Conservation (phyloP, 2,113 vertebrate genomes). For the Amia ocellicauda region DNA sequence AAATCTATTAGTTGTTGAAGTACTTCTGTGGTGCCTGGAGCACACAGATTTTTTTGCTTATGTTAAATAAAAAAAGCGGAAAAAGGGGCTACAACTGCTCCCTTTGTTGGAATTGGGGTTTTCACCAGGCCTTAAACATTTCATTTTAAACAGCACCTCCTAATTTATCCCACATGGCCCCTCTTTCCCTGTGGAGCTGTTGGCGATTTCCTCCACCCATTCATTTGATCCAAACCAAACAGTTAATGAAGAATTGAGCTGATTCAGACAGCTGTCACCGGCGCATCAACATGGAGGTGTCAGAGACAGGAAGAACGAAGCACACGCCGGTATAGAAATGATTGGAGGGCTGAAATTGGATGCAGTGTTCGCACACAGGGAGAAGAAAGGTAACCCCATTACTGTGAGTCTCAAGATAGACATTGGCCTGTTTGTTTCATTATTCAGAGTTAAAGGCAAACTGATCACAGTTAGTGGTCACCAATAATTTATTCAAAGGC, state of each 20-base stretch:
- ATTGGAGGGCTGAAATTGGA: constrained; percentile 20
- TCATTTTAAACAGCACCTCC: constrained; percentile 49
- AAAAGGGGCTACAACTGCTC: constrained; percentile 44
- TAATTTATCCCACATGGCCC: constrained; percentile 77
- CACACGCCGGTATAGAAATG: constrained; percentile 17
- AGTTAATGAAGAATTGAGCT: constrained; percentile 54
- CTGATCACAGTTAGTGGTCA: neutral
- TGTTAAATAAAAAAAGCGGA: constrained; percentile 7
- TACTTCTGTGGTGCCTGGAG: constrained; percentile 37
- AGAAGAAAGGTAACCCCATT: constrained; percentile 16
- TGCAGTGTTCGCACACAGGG: neutral
- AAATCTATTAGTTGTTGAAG: constrained; percentile 1
- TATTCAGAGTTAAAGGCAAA: neutral
- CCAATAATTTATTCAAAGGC: neutral
- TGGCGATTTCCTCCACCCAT: constrained; percentile 46
- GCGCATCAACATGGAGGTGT: constrained; percentile 51
- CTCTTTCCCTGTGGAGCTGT: constrained; percentile 39
- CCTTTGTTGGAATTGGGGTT: constrained; percentile 51
- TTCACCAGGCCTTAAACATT: constrained; percentile 48
- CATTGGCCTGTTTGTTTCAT: neutral
- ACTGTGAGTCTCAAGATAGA: neutral
- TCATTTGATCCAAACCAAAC: constrained; percentile 53
- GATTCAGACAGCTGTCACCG: constrained; percentile 54
- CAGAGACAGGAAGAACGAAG: constrained; percentile 36
- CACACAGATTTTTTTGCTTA: constrained; percentile 36